Conservation (phyloP, 2,888 invertebrate species). For the Drosophila buzzatii region DNA sequence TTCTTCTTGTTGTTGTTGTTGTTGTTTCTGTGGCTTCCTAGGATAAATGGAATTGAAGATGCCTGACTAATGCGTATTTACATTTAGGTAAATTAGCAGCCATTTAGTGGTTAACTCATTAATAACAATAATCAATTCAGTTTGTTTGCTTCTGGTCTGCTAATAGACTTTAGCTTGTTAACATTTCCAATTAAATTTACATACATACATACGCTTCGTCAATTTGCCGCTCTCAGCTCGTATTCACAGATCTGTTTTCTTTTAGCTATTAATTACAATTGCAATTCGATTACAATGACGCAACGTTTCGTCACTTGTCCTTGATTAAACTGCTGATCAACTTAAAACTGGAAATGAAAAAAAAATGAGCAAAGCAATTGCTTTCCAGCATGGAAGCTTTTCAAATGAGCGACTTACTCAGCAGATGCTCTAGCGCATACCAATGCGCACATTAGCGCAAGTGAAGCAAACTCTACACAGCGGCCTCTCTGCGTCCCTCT, state of each 20-base stretch:
- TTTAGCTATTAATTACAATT: conserved; percentile 1
- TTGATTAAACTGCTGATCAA: background rate
- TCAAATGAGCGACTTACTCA: background rate
- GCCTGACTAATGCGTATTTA: conserved; percentile 75
- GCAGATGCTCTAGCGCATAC: conserved; percentile 30
- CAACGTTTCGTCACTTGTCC: conserved; percentile 12
- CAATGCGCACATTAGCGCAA: conserved; percentile 31
- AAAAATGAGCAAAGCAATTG: conserved; percentile 1
- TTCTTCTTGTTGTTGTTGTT: conserved; percentile 21
- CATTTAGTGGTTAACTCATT: conserved; percentile 54
- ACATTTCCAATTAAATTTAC: background rate
- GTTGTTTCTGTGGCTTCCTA: conserved; percentile 33
- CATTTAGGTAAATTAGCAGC: conserved; percentile 64
- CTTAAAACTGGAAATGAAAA: conserved; percentile 10
- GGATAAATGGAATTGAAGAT: conserved; percentile 25
- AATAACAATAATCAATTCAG: conserved; percentile 32
- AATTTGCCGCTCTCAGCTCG: background rate
- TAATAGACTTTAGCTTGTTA: background rate
- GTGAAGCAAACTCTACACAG: conserved; percentile 38
- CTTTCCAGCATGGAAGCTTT: conserved; percentile 16
- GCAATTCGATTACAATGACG: background rate
- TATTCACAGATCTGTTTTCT: background rate
- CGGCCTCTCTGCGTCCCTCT: background rate
- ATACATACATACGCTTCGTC: background rate
- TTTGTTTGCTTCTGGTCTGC: background rate